Base-by-base conservation (phyloP, 2,797 vertebrate species). In the Falco columbarius region DNA sequence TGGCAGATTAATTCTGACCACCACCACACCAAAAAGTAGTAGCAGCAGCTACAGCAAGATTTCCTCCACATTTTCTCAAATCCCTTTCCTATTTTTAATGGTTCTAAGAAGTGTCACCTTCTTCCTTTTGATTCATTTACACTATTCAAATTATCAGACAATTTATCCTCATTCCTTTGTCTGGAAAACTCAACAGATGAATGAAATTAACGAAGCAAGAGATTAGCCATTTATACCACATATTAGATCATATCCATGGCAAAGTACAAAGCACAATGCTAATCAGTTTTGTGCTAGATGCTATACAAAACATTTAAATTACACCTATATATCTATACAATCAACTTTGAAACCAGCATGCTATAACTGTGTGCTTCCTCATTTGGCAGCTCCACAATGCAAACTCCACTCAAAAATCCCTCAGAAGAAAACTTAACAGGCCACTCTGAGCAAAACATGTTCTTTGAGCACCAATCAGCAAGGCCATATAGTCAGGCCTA, bases 71-170 rank as follows among this genome's bases (percentile, higher is more conserved):
- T 62, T 61, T 94, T 72, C 58, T 61, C 63, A 67, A 92, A 10
- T 4, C 6, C 9, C 34, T 62, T 58, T 67, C 42, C 2, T 6
- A 58, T 30, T 75, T 49, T 49, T 40, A 65, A 32, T 0, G 0
- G 29, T 47, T 87, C 18, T 75, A 65, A 61, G 12, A 59, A 62
- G 5, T 32, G 9, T 16, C 0, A 1, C 32, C 75, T n/a, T 17
- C 40, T 59, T 86, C 51, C 55, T 65, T 77, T 27, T 68, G 34
- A 79, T 61, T 85, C 21, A 91, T 42, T 83, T 66, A 65, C 34
- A 47, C 4, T 24, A 24, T 40, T 77, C n/a, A 92, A 34, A 23
- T 75, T 30, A 82, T 5, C 10, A 89, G 46, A 54, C 27, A 61
- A 61, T 32, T 83, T 19, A 84, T 30, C 24, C 24, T 58, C 23